Base-by-base conservation (phyloP, 2,888 invertebrate species). In the Quadroppia sp. region DNA sequence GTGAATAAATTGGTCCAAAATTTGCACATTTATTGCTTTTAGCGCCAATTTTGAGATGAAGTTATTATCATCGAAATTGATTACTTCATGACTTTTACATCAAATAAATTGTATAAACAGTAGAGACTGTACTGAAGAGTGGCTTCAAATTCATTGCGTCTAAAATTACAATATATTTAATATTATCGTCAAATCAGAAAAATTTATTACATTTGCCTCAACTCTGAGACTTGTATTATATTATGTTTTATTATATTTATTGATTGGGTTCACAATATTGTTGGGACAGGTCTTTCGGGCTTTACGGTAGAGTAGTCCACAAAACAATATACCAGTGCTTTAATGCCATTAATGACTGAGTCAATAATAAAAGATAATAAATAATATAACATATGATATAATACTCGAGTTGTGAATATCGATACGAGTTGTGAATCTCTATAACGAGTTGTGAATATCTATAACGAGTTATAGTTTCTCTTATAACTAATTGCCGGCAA, bases 151-250 rank as follows among this genome's bases (percentile, higher is more conserved):
- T 64, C 36, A 64, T 64, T 32, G 64, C 64, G 23, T 64, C 64
- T 40, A 64, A 64, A 64, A 64, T 64, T 64, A 40, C 64, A 64
- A 64, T 64, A 64, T 64, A 64, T 56, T 23, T 30, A 56, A 53
- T 53, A 53, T 53, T 53, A 64, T 64, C 17, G 64, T 40, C 11
- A 40, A 64, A 64, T 40, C 36, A 40, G 6, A 36, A 36, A n/a
- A 64, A 64, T 64, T 64, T 64, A 64, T 64, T 64, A 64, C 64
- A 40, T 36, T 64, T 64, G 64, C 64, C 64, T 64, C 40, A 64
- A 40, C 64, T 36, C 40, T 64, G 23, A 40, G 40, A 40, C 40
- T 40, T 40, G 23, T 40, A 64, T 64, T 40, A 40, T 40, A 64
- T 64, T 40, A 64, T 36, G 20, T 64, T 40, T 36, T 40, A 64